Evolutionary conservation across 2,888 invertebrate species (phyloP).

Genomic region (Suillia variegata): DNA sequence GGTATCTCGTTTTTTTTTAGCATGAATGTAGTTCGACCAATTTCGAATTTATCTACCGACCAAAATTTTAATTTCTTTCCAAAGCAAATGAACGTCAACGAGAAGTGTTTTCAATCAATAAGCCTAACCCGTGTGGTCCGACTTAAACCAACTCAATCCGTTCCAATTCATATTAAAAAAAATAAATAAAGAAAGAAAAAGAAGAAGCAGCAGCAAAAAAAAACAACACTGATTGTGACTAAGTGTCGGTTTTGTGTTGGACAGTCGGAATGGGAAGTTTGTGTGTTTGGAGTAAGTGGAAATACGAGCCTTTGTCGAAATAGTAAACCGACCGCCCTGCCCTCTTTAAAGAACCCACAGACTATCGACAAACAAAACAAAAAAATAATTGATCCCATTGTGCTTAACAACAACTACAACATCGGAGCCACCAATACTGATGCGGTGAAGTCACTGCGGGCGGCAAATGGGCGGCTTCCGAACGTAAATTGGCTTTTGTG

Average conservation of each 20-base stretch:
- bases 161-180: too few relatives aligned
- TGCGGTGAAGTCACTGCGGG: neutral
- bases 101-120: neutral
- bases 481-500: slow-evolving; percentile 3
- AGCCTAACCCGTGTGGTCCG: neutral
- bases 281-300: slow-evolving; percentile 3
- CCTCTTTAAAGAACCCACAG: neutral
- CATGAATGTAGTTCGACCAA: too few relatives aligned
- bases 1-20: too few relatives aligned
- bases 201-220: too few relatives aligned
- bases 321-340: neutral
- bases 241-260: too few relatives aligned
- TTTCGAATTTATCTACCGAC: too few relatives aligned
- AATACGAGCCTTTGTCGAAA: neutral
- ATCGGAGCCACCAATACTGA: too few relatives aligned
- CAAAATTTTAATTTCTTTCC: neutral
- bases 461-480: neutral
- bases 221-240: neutral
- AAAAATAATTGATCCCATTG: slow-evolving; percentile 50
- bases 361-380: neutral
- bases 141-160: too few relatives aligned
- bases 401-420: slow-evolving; percentile 32
- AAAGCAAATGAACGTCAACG: neutral
- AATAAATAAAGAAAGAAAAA: too few relatives aligned
- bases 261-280: too few relatives aligned